Conservation (phyloP, 2,797 vertebrate genomes). For the Buceros bicornis region DNA sequence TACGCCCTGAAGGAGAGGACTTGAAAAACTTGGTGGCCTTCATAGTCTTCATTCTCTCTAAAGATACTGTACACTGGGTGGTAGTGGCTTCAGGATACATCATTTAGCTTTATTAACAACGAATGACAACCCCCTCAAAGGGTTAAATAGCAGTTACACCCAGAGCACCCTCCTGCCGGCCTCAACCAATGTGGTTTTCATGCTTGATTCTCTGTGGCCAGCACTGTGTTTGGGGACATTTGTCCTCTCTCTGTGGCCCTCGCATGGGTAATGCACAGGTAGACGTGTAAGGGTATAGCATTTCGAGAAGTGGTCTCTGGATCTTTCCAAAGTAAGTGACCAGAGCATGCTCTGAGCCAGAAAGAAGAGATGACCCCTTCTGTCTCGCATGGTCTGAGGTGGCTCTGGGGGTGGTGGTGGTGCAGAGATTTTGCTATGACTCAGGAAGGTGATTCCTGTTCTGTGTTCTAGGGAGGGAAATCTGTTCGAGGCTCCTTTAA, state of each 20-base stretch:
- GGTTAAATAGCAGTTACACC: neutral
- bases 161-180: neutral
- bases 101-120: neutral
- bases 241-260: neutral
- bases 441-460: neutral
- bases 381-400: fast-evolving
- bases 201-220: neutral
- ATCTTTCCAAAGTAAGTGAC: neutral
- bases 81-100: neutral
- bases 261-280: fast-evolving
- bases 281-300: fast-evolving
- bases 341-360: neutral
- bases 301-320: neutral
- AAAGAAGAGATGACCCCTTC: neutral
- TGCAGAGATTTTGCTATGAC: neutral
- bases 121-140: neutral
- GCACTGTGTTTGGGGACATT: neutral
- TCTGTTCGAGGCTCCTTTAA: neutral
- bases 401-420: fast-evolving
- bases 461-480: neutral
- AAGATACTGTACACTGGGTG: neutral
- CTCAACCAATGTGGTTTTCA: neutral
- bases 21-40: neutral
- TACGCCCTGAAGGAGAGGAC: neutral
- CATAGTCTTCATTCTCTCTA: neutral